Conservation (phyloP, 2,797 vertebrate species). For the Notolepis coatsorum region DNA sequence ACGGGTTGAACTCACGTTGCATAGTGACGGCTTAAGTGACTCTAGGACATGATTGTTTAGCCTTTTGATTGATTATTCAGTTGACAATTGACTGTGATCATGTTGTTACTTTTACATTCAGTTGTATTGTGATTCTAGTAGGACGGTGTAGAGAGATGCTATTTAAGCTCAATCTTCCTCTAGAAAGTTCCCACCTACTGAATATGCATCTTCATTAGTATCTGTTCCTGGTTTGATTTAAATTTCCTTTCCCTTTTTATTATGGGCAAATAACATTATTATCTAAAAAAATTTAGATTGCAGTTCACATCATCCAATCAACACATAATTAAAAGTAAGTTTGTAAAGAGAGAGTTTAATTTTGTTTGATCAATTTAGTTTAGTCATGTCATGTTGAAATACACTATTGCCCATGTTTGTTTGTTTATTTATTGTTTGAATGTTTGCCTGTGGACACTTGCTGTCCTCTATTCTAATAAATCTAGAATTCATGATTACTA, state of each 20-base stretch:
- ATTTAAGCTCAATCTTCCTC: background rate
- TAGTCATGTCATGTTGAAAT: background rate
- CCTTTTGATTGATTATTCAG: background rate
- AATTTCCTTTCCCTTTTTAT: background rate
- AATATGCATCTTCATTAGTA: background rate
- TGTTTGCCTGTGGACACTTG: background rate
- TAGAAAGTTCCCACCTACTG: background rate
- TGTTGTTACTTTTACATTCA: background rate
- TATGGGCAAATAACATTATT: background rate
- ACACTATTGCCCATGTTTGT: slow-evolving; percentile 31
- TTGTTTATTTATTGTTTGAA: slow-evolving; percentile 53
- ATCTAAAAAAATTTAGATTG: background rate
- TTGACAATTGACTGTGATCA: background rate
- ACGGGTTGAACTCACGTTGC: background rate
- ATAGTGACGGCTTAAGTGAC: background rate
- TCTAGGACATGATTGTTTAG: background rate
- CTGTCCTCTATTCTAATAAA: slow-evolving; percentile 59
- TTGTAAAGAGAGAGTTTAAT: background rate
- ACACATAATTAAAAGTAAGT: background rate
- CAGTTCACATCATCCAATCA: background rate
- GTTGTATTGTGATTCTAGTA: background rate
- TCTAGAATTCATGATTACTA: slow-evolving; percentile 9
- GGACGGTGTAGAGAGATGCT: background rate
- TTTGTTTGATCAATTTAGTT: too few relatives aligned
- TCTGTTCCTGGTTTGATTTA: background rate